These are phyloP conservation scores for Jaculus jaculus DNA, from an alignment of 2,113 vertebrate genomes.

Conservation along the genomic window DNA sequence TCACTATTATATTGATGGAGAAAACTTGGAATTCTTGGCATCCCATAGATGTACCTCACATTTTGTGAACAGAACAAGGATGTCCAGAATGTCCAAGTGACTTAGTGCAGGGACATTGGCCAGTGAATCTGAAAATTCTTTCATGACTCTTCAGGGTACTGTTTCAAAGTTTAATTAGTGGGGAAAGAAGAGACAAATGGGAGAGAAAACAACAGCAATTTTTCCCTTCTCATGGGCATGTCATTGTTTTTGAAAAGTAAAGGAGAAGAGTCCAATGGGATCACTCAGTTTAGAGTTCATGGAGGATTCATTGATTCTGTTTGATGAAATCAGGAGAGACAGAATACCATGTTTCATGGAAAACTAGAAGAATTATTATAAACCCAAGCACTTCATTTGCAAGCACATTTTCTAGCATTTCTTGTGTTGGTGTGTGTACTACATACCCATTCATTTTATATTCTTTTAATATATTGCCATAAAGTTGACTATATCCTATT, in stretches of 20 bases:
- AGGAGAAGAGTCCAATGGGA: neutral
- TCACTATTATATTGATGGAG: neutral
- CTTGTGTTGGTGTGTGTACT: neutral
- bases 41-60: neutral
- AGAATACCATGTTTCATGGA: neutral
- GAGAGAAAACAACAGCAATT: neutral
- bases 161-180: neutral
- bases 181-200: neutral
- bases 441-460: neutral
- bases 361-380: constrained; percentile 7
- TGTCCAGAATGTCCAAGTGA: constrained; percentile 48
- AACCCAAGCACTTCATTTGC: neutral
- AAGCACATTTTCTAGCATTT: neutral
- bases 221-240: neutral
- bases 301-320: neutral
- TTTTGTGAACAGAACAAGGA: constrained; percentile 13
- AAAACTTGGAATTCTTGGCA: constrained; percentile 42
- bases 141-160: neutral
- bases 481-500: neutral
- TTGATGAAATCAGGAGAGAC: neutral
- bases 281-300: neutral
- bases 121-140: neutral
- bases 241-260: neutral
- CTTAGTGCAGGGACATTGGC: neutral
- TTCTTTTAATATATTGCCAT: neutral